Evolutionary conservation across 35 echinoderm and acorn worm genomes (phyloP), one percentile per base, ranked within the genome.

Genomic region (Patiria miniata): DNA sequence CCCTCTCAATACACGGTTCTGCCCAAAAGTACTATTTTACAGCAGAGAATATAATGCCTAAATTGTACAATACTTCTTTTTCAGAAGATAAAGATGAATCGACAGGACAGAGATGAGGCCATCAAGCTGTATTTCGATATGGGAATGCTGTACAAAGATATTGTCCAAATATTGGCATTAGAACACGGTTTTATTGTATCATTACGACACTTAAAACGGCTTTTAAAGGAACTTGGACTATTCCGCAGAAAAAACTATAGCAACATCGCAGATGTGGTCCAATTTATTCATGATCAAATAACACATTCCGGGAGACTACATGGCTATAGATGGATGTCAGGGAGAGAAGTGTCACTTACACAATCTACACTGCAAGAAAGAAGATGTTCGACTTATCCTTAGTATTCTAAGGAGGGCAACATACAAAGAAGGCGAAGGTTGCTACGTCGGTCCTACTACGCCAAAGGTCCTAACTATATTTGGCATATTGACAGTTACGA

Each of bases 401-500:
- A 32, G 22, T 22, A 28, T 80, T 77, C 61, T 95, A 19, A 83
- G 34, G 79, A 87, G 38, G 89, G 88, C 23, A 81, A 87, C 18
- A 29, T 17, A 47, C 37, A 77, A 40, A 38, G 79, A 61, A 58
- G 50, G 33, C 69, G 83, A 79, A 78, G 89, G 50, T 54, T 95
- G 34, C 39, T 19, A 16, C 44, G 83, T 34, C 78, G 85, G 33
- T 60, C 40, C 42, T 91, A 95, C 51, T 34, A n/a, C 50, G 57
- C 50, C 37, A 26, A 39, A 28, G 93, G 93, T 29, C 84, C 88
- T 54, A 91, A 95, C 59, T 90, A 83, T 51, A 36, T 83, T 2
- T 95, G 93, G 88, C 93, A 95, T 52, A 37, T 91, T 17, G 93
- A 95, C 40, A 83, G 53, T 9, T 95, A 95, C 79, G 84, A 95